Percentiles rank a stretch among this genome's conserved stretches.
Conservation (phyloP, 2,888 invertebrate genomes). For the Papilio demoleus region DNA sequence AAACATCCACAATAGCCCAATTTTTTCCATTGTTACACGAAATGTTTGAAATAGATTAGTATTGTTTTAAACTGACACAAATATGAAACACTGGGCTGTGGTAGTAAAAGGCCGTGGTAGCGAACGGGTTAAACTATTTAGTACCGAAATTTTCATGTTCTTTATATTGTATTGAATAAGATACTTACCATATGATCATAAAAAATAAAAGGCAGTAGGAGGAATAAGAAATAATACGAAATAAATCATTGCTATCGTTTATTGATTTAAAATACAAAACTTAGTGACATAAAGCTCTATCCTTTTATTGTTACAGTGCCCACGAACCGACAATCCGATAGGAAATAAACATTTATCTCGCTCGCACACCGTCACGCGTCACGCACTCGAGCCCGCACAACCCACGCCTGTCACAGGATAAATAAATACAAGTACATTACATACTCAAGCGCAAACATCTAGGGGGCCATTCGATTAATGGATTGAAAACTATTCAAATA, state of each 20-base stretch:
- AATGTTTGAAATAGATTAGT: no score
- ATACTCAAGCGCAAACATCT: slow-evolving; percentile 71
- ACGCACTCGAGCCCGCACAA: slow-evolving; percentile 58
- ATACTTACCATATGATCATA: background rate
- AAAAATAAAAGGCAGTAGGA: background rate
- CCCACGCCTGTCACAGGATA: slow-evolving; percentile 68
- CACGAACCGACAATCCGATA: slow-evolving; percentile 83
- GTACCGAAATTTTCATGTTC: background rate
- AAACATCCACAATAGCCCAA: no score
- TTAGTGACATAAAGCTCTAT: slow-evolving; percentile 84
- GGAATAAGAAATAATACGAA: slow-evolving; percentile 45
- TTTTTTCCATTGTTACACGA: no score
- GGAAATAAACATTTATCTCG: slow-evolving; percentile 80
- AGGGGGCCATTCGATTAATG: slow-evolving; percentile 70
- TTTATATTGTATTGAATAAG: no score
- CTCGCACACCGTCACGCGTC: slow-evolving; percentile 65
- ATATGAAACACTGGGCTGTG: no score
- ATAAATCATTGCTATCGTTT: slow-evolving; percentile 80
- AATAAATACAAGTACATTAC: slow-evolving; percentile 76
- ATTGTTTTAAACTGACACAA: no score
- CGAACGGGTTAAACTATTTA: background rate
- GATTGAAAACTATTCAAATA: slow-evolving; percentile 65
- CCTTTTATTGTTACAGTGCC: slow-evolving; percentile 84
- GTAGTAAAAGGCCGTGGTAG: no score
- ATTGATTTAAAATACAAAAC: slow-evolving; percentile 84